Evolutionary conservation across 2,113 vertebrate species (phyloP).

Genomic region (Podarcis raffonei): DNA sequence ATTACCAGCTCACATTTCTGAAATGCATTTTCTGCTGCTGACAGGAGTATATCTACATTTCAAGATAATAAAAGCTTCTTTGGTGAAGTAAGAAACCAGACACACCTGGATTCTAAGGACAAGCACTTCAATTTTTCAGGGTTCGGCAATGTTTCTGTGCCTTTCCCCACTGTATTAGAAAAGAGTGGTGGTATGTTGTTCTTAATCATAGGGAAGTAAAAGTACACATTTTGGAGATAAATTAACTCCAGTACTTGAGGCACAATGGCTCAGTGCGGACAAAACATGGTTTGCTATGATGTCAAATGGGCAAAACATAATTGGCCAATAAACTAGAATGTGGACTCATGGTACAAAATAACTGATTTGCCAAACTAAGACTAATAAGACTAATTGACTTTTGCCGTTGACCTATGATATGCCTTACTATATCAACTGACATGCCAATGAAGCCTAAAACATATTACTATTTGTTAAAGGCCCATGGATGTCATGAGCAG

Average conservation of each 20-base stretch:
- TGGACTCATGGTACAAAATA: neutral
- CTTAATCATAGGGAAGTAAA: neutral
- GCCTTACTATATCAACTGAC: neutral
- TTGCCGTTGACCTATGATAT: no score
- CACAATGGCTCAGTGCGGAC: neutral
- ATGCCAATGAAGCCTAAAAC: neutral
- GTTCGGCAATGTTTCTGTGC: neutral
- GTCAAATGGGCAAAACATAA: neutral
- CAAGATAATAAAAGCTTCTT: conserved; percentile 3
- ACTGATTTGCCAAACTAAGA: neutral
- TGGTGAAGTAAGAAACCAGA: neutral
- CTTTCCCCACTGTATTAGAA: neutral
- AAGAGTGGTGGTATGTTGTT: neutral
- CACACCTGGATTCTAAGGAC: neutral
- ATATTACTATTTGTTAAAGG: neutral
- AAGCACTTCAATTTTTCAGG: neutral
- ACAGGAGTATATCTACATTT: neutral
- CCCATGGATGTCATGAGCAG: neutral
- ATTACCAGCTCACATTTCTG: neutral
- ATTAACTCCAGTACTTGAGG: neutral
- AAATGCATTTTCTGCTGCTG: neutral
- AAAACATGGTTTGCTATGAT: neutral
- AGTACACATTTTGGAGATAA: neutral
- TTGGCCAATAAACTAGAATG: neutral
- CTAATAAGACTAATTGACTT: neutral